Evolutionary conservation across 2,888 invertebrate genomes (phyloP).

Genomic region (Gnatocerus cornutus): DNA sequence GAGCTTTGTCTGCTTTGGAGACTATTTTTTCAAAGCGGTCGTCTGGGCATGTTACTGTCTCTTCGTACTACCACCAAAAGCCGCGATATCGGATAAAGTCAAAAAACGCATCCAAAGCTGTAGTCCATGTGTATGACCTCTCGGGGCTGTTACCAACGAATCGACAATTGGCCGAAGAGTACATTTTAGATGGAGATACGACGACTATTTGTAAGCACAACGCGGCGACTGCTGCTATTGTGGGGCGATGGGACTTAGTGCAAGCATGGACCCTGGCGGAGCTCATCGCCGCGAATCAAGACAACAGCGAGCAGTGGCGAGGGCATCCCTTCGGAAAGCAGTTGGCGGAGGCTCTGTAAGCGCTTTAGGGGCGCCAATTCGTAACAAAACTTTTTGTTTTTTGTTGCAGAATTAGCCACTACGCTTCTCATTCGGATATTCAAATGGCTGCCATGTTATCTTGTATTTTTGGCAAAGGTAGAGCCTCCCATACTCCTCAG

Average conservation of each 20-base stretch:
- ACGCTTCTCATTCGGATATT: slow-evolving; percentile 86
- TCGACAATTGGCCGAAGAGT: slow-evolving; percentile 87
- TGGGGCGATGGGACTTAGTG: slow-evolving; percentile 85
- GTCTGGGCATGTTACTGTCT: slow-evolving; percentile 72
- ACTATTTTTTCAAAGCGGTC: slow-evolving; percentile 65
- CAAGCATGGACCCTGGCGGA: slow-evolving; percentile 92
- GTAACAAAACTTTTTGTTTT: no score
- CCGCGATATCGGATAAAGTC: slow-evolving; percentile 61
- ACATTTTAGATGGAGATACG: slow-evolving; percentile 77
- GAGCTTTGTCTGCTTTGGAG: slow-evolving; percentile 84
- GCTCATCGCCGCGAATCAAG: slow-evolving; percentile 74
- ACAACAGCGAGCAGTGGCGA: slow-evolving; percentile 81
- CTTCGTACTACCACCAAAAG: slow-evolving; percentile 85
- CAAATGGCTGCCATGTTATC: slow-evolving; percentile 96
- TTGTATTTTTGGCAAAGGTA: slow-evolving; percentile 84
- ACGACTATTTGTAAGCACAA: slow-evolving; percentile 85
- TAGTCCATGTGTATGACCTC: slow-evolving; percentile 83
- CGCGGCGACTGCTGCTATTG: slow-evolving; percentile 80
- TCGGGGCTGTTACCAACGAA: slow-evolving; percentile 85
- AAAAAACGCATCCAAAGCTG: slow-evolving; percentile 72
- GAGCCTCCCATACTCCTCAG: slow-evolving; percentile 50
- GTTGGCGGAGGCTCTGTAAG: slow-evolving; percentile 90
- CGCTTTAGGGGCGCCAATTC: no score
- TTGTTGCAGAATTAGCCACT: slow-evolving; percentile 82
- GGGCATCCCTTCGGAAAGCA: slow-evolving; percentile 91